Base-by-base conservation (phyloP, 2,113 vertebrate genomes). In the Emydocephalus ijimae region DNA sequence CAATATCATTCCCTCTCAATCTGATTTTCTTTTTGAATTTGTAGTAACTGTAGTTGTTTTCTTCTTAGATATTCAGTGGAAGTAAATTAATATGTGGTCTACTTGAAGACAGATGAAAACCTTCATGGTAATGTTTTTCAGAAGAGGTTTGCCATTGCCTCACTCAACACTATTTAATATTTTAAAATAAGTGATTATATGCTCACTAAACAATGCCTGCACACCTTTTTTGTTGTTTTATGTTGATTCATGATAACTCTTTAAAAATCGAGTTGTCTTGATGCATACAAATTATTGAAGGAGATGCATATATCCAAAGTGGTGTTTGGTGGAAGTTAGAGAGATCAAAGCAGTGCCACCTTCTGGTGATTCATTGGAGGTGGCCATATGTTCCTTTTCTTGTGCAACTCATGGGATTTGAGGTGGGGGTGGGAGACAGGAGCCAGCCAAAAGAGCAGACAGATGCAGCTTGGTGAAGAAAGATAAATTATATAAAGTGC, bases 381-480 rank as follows among this genome's bases (percentile, higher is more conserved):
- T 94, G 93, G 92, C 89, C 93, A 0, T 0, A 91, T 94, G 94
- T 91, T 92, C 85, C 88, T 96, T 89, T 2, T 93, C 95, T 96
- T 95, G 92, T 90, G 39, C 56, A 94, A 95, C 94, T 90, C 92
- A 89, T 18, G 93, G 95, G 94, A 96, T 93, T 3, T 0, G 92
- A 88, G 48, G 95, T 61, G 96, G 91, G 92, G 92, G 59, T 95
- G 95, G 81, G 95, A 90, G 96, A 93, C 92, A 94, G 95, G 95
- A 93, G 96, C 94, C 96, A 95, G 95, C 95, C 94, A 94, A 85
- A 93, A 88, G 95, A 96, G 96, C 96, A 96, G 97, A 96, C 96
- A 96, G 95, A 96, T 96, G 97, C 29, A 91, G 96, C 96, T 97
- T 97, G 96, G 96, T 90, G 93, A 95, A 93, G 95, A 96, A 96